Evolutionary conservation across 1,140 invertebrate genomes (phyloP), one percentile per base, ranked within the genome.

Genomic region (Lamellibrachia luymesi): DNA sequence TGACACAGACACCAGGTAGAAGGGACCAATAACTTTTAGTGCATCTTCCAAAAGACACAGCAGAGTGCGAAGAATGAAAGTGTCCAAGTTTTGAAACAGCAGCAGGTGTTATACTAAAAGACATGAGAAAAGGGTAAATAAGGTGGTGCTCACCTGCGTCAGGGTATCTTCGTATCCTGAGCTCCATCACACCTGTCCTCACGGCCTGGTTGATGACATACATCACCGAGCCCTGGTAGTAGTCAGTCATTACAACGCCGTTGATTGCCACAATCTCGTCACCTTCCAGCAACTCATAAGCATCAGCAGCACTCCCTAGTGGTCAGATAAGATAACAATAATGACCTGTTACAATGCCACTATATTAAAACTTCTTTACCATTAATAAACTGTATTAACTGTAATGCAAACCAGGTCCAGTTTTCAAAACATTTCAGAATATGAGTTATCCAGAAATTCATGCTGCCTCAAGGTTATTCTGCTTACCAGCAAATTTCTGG

Each of bases 181-280:
- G 94, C 90, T 96, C 96, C 50, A 96, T 95, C 91, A 95, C 94
- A 6, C 96, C 96, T 90, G 93, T 92, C 91, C 94, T 94, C 8
- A 95, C 95, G n/a, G 96, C 95, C 51, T 95, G 94, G 50, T 95
- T 94, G 25, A 96, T 95, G 25, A 96, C 94, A 13, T 94, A 93
- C 17, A 95, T 94, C 8, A 96, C 95, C 91, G 96, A 95, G n/a
- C 94, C 94, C 22, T 95, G 94, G 80, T 95, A 95, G 93, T 96
- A 94, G 51, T 94, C 93, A 0, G 93, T 91, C 25, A 94, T 93
- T 27, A 51, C 94, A 64, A 94, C 94, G 38, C 95, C 95, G 93
- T 96, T 96, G 51, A 96, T 95, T 13, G 94, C 90, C 8, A 96
- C 22, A 27, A 96, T 94, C 56, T 95, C 94, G 94, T 96, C 96